Base-by-base conservation (phyloP, 2,888 invertebrate genomes). In the Drosophila mimica region DNA sequence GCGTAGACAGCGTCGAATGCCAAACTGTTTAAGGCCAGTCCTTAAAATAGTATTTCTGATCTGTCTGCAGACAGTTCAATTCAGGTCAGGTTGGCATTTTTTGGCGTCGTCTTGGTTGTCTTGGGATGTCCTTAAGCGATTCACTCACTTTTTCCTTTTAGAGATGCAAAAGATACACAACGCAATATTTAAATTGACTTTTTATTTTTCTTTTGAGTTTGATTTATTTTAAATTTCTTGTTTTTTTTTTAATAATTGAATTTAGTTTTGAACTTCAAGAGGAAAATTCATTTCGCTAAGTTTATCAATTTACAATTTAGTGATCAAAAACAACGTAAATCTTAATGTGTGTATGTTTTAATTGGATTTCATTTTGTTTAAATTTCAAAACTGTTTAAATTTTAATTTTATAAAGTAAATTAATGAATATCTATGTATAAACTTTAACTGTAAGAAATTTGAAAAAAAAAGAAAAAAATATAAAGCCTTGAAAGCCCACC, bases 251-350 rank as follows among this genome's bases (percentile, higher is more conserved):
- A 63, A 61, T 66, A 73, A 73, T 79, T 76, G 70, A 68, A 76
- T 76, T 83, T 80, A 65, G 56, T 71, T 46, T 67, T 82, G 85
- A 85, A 85, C 81, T 83, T 88, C 85, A 85, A 85, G 85, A 88
- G 83, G 79, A 84, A 85, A 85, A 88, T 83, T 88, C 85, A 68
- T 58, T 68, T 65, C 20, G 61, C 75, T 63, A 74, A 57, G 61
- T 66, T 67, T 57, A 36, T 65, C 36, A 67, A 65, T 65, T 67
- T 79, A 76, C 52, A 76, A 64, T 70, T 67, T 57, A 75, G 67
- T 74, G 53, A 36, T 63, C 30, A 30, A 33, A 57, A 64, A 56
- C 15, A 40, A 40, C 38, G 28, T 13, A 60, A 53, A 31, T 28
- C 53, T 62, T 60, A 61, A 51, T 69, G 53, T 65, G 66, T 66